Evolutionary conservation across 1,140 invertebrate species (phyloP), one percentile per base, ranked within the genome.

Genomic region (silkworm (Bombyx mori)): DNA sequence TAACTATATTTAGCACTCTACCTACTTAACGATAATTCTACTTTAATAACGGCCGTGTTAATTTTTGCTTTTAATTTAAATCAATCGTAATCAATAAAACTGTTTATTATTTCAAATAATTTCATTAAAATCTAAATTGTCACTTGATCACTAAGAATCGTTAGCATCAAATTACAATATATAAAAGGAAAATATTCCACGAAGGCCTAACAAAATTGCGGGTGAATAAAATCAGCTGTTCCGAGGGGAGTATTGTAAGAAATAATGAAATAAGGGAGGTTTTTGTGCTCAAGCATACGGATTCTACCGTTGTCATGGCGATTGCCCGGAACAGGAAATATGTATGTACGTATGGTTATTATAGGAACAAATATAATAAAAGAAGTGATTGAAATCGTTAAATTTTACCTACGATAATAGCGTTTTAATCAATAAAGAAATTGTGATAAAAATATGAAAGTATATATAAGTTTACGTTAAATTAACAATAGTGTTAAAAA

Each of bases 211-310:
- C 62, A 66, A 64, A 66, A 68, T 66, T 68, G 57, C 49, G 53
- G 62, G 69, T 73, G 62, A 76, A 75, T 76, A 70, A 66, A 77
- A 82, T 84, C 79, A 84, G 79, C 79, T 84, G 81, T 70, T 79
- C 61, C 50, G 63, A 58, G 71, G 69, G 72, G 65, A 54, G 55
- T 54, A 56, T 56, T 70, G 57, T 68, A 68, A 63, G 69, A 74
- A 73, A 51, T 51, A 51, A 35, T 26, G 50, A 35, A 22, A 51
- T 35, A 35, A 35, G 18, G 50, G 50, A 22, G 26, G 50, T 51
- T 51, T 35, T 51, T 51, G 50, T 51, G 50, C 10, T 35, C 42
- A 51, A 51, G 42, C 50, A 51, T 35, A 35, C 26, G 26, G n/a
- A 44, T 26, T 8, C 12, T 46, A 7, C 64, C 63, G 78, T 81